Base-by-base conservation (phyloP, 2,888 invertebrate genomes). In the Epirrhoe alternata region DNA sequence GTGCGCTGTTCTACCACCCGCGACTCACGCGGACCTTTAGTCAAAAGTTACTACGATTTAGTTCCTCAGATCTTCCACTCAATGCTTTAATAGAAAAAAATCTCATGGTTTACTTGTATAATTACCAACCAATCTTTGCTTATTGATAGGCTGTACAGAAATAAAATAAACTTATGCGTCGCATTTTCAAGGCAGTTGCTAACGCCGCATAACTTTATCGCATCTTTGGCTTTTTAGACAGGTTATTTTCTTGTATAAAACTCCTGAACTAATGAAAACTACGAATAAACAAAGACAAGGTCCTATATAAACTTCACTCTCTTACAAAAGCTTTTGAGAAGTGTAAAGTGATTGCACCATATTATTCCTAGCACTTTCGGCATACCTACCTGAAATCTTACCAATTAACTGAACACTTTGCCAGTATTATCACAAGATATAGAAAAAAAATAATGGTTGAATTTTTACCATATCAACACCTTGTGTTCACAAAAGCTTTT, bases 1-100 rank as follows among this genome's bases (percentile, higher is more conserved):
- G 64, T 64, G 50, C 54, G 56, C 58, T 14, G 51, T 35, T 31
- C 53, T 33, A 38, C 51, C 49, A 24, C 38, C 5, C 51, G 59
- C 59, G 33, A 51, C 45, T 49, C 53, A 24, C 58, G 57, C 47
- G 35, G 10, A 45, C 17, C 47, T 57, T 17, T 35, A 52, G 57
- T 5, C 6, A 17, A 42, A 33, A 38, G 24, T 35, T 33, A 5
- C 8, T 33, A 7, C 5, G n/a, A 14, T 49, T 12, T 14, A n/a
- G 16, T 16, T 12, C 6, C 6, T 16, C 0, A 6, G 6, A 16
- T 47, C 14, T 16, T 14, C 14, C 7, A 6, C 16, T 7, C 0
- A 7, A 2, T 53, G 17, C 17, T n/a, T 47, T 45, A 12, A 53
- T 33, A 1, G n/a, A 8, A 31, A 12, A 7, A 17, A 33, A 61